A percentile compares a stretch with the other conserved stretches of the same genome.
Conservation (phyloP, 2,888 invertebrate species). For the Deilephila porcellus region DNA sequence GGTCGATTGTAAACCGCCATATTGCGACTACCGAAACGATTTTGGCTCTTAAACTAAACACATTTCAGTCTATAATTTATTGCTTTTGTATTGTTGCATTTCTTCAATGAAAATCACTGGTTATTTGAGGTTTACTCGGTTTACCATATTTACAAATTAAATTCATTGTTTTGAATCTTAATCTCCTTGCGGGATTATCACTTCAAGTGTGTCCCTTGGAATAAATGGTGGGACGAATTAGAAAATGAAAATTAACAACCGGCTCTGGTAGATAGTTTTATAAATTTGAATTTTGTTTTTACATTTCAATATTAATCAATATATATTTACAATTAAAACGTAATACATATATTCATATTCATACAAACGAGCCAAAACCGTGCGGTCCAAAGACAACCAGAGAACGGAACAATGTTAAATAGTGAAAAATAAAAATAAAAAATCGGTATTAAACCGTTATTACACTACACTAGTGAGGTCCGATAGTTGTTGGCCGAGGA, state of each 20-base stretch:
- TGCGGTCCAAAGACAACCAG: slow-evolving; percentile 24
- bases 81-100: slow-evolving; percentile 19
- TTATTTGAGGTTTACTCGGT: slow-evolving; percentile 21
- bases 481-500: slow-evolving; percentile 77
- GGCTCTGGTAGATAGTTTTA: slow-evolving; percentile 9
- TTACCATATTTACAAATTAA: slow-evolving; percentile 15
- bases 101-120: slow-evolving; percentile 31
- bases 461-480: slow-evolving; percentile 83
- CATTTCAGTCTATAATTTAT: slow-evolving; percentile 35
- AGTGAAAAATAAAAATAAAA: slow-evolving; percentile 49
- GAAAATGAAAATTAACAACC: not conserved
- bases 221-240: not conserved
- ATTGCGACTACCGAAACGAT: slow-evolving; percentile 37
- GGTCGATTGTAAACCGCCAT: slow-evolving; percentile 28
- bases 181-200: no score
- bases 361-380: slow-evolving; percentile 34
- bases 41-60: slow-evolving; percentile 41
- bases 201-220: not conserved
- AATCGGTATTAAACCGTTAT: slow-evolving; percentile 53
- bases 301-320: not conserved
- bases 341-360: not conserved
- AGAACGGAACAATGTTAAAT: slow-evolving; percentile 26
- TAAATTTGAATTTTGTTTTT: slow-evolving; percentile 9
- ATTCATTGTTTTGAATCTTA: not conserved
- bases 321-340: slow-evolving; percentile 2